phyloP scores from a whole-genome alignment of 2,888 invertebrate species.

The Oligia latruncula region DNA sequence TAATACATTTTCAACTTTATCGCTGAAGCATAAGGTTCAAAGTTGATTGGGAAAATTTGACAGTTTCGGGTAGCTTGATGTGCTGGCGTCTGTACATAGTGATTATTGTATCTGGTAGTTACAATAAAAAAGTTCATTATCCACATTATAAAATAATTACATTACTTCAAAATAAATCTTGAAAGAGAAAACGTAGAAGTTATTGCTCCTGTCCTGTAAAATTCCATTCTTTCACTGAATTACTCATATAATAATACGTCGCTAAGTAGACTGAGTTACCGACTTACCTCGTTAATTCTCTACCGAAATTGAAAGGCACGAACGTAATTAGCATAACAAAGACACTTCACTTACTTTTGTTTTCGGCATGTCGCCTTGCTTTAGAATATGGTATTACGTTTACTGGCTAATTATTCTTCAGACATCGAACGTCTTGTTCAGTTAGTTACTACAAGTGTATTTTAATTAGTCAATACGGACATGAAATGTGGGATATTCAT shows the following conservation, averaged over 20 bases:
- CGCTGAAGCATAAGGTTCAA: no score
- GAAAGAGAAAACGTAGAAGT: slow-evolving; percentile 41
- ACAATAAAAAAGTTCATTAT: background rate
- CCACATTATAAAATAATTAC: slow-evolving; percentile 5
- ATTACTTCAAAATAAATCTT: slow-evolving; percentile 4
- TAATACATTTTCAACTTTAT: no score
- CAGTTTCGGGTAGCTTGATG: no score
- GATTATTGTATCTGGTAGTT: background rate
- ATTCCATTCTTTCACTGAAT: slow-evolving; percentile 50
- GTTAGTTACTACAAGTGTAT: background rate
- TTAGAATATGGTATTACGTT: slow-evolving; percentile 34
- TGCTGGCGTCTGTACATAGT: background rate
- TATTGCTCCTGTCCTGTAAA: slow-evolving; percentile 49
- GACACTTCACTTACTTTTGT: slow-evolving; percentile 69
- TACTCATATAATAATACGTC: slow-evolving; percentile 21
- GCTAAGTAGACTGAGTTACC: slow-evolving; percentile 55
- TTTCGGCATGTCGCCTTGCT: slow-evolving; percentile 61
- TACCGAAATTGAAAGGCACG: slow-evolving; percentile 77
- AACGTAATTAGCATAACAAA: slow-evolving; percentile 77
- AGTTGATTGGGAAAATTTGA: no score
- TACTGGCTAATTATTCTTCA: slow-evolving; percentile 37
- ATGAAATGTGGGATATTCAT: background rate
- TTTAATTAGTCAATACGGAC: slow-evolving; percentile 1
- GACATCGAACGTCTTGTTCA: slow-evolving; percentile 19
- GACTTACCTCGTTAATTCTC: slow-evolving; percentile 74